These are phyloP conservation scores for Xenus cinereus DNA, from an alignment of 2,113 vertebrate genomes.

Conservation along the genomic window DNA sequence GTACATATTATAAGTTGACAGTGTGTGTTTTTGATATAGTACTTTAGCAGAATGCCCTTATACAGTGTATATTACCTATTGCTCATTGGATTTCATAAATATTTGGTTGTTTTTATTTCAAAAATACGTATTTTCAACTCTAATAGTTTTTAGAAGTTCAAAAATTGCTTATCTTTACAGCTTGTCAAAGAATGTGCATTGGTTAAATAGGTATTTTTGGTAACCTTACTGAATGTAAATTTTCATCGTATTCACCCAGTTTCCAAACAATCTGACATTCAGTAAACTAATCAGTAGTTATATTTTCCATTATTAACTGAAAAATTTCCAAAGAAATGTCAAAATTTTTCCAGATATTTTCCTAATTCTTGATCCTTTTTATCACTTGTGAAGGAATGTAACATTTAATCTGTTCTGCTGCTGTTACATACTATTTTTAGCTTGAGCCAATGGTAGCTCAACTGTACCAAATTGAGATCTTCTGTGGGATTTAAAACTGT, in stretches of 20 bases:
- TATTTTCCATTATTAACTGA: not conserved
- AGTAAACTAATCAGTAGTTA: not conserved
- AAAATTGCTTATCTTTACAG: not conserved
- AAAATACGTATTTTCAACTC: not conserved
- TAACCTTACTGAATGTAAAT: not conserved
- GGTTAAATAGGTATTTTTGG: not conserved
- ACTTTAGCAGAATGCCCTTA: not conserved
- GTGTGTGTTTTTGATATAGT: not conserved
- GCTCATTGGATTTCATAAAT: not conserved
- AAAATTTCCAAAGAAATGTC: not conserved
- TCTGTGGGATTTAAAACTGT: not conserved
- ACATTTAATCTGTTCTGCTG: not conserved
- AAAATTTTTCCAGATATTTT: not conserved
- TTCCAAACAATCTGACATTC: not conserved
- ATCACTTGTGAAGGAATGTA: not conserved
- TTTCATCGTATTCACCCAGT: not conserved
- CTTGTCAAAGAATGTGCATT: not conserved
- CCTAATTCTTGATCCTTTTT: not conserved
- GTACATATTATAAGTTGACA: rapidly evolving
- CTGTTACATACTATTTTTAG: not conserved
- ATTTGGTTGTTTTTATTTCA: not conserved
- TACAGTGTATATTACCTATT: not conserved
- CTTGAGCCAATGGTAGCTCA: not conserved
- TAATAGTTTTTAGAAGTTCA: not conserved
- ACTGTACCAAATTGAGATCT: not conserved